A percentile compares a stretch with the other conserved stretches of the same genome.
phyloP scores from a whole-genome alignment of 2,797 vertebrate genomes.

The Mus spretus region DNA sequence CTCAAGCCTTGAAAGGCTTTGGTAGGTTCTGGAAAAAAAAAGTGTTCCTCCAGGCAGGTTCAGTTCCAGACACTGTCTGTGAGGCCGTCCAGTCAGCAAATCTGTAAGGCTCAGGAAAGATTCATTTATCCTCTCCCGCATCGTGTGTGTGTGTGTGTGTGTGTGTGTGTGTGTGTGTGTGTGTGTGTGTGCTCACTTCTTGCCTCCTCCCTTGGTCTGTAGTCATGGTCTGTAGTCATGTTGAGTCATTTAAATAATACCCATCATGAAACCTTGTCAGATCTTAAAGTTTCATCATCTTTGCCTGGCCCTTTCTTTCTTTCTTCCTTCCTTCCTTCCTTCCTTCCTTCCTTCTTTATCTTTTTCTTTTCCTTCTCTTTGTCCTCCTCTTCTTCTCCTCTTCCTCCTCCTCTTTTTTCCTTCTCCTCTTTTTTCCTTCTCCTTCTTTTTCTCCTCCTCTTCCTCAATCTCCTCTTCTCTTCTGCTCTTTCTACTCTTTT shows the following conservation, averaged over 20 bases:
- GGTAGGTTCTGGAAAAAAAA: not conserved
- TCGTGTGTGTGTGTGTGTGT: not conserved
- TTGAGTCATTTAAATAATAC: not conserved
- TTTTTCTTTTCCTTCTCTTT: not conserved
- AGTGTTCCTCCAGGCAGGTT: not conserved
- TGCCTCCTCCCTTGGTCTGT: not conserved
- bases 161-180: not conserved
- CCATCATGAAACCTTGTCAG: not conserved
- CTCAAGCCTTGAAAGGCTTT: not conserved
- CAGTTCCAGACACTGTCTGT: not conserved
- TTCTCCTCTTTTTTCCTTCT: not conserved
- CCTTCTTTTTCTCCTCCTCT: not conserved
- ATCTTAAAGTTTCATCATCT: not conserved
- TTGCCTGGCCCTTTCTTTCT: not conserved
- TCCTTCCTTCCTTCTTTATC: not conserved
- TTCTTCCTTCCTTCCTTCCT: not conserved
- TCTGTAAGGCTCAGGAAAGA: not conserved
- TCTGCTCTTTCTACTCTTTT: not conserved
- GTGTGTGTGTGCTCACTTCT: not conserved
- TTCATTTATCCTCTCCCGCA: not conserved
- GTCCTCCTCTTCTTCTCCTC: not conserved
- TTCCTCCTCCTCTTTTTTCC: not conserved
- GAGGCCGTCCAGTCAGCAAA: not conserved
- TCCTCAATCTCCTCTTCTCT: not conserved
- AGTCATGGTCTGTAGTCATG: not conserved